Evolutionary conservation across 2,797 vertebrate species (phyloP), one percentile per base, ranked within the genome.

Genomic region (Ambastaia sidthimunki): DNA sequence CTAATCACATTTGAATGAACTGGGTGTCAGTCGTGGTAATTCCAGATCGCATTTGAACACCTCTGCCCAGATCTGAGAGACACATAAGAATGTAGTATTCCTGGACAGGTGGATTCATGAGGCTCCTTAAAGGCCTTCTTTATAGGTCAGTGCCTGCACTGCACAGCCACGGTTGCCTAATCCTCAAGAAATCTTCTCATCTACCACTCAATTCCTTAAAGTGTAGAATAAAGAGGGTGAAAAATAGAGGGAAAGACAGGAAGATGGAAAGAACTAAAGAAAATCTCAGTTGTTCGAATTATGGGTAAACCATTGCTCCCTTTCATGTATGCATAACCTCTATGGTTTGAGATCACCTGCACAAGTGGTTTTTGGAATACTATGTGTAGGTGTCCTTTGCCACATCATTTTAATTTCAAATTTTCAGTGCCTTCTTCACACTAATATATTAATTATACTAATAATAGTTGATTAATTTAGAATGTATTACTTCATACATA

Each of bases 1-100:
- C 90, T 93, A 92, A 93, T 92, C 92, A 90, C 77, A 83, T 84
- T 88, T 90, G 86, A 90, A 92, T 89, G 89, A 91, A 92, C 90
- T 91, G 87, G 87, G 89, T 91, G 90, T 90, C 88, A 88, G 85
- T 73, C 86, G 77, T 81, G 89, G 90, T 92, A 91, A 92, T 92
- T 93, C 89, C 87, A 88, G 87, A 89, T 88, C 86, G 86, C 83
- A 89, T 92, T 91, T 91, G 90, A 90, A 87, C 87, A 89, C 83
- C 85, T 80, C 88, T 89, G 88, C 86, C 89, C 81, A 89, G 85
- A 92, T 91, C 88, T 87, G 87, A 90, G 82, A 60, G 87, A 87
- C 87, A 91, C 87, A 90, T 90, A 91, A 91, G 89, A 90, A 92
- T 89, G 91, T 87, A 87, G 87, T 88, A 82, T 88, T 87, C 84